Evolutionary conservation across 2,888 invertebrate species (phyloP).

Genomic region (Acholoe squamosa): DNA sequence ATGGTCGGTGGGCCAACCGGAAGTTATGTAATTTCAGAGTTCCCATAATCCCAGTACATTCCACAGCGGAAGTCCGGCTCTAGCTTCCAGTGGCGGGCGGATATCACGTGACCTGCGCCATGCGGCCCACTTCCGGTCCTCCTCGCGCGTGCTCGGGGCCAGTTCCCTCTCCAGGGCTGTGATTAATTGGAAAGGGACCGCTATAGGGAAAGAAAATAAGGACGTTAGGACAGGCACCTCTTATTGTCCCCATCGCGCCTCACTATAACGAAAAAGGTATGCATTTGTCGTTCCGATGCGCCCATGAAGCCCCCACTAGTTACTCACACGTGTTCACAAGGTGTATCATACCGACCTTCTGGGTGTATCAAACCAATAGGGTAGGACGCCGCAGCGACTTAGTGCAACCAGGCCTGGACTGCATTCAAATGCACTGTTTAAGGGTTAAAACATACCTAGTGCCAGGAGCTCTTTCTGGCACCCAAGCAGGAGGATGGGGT

Average conservation of each 20-base stretch:
- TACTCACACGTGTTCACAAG: too few relatives aligned
- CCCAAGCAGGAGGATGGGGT: too few relatives aligned
- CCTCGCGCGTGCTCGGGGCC: background rate
- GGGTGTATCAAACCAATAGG: too few relatives aligned
- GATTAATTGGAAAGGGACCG: slow-evolving; percentile 17
- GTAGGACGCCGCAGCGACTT: too few relatives aligned
- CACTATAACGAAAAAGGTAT: background rate
- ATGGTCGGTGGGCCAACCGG: background rate
- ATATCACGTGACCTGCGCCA: background rate
- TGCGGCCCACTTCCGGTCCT: slow-evolving; percentile 33
- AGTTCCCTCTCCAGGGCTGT: background rate
- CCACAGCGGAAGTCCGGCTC: background rate
- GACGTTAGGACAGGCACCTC: background rate
- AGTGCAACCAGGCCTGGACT: too few relatives aligned
- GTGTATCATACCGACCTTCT: too few relatives aligned
- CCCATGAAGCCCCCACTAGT: too few relatives aligned
- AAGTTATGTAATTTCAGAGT: slow-evolving; percentile 36
- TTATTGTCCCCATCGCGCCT: background rate
- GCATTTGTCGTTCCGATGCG: too few relatives aligned
- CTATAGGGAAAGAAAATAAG: background rate
- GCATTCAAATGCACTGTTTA: too few relatives aligned
- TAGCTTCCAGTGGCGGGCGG: background rate
- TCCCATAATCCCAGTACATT: background rate
- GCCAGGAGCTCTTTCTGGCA: too few relatives aligned
- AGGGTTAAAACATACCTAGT: too few relatives aligned